Evolutionary conservation across 37 sponge, comb jelly and placozoan genomes (phyloP).

Genomic region (Petrosia ficiformis): DNA sequence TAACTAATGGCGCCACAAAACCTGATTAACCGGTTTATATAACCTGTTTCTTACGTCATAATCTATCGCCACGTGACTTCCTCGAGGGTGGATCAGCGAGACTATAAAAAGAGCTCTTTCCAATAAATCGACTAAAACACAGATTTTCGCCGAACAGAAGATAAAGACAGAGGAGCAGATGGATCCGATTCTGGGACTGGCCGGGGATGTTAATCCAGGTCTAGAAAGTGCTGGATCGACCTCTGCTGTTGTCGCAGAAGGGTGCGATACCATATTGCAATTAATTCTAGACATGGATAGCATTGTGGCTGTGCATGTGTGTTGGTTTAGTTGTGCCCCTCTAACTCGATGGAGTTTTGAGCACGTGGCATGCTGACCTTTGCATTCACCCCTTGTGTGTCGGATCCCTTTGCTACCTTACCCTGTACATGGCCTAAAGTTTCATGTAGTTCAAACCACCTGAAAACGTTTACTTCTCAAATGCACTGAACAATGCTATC

Average conservation of each 20-base stretch:
- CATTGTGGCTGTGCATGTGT: not conserved
- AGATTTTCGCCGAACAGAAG: conserved; percentile 31
- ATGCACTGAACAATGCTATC: too few species aligned
- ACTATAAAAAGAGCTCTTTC: conserved; percentile 35
- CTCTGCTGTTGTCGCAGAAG: conserved; percentile 67
- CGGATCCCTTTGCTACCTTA: too few species aligned
- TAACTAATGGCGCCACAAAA: conserved; percentile 29
- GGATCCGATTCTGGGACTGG: conserved; percentile 49
- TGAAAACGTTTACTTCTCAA: too few species aligned
- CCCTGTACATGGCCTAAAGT: too few species aligned
- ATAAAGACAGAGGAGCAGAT: conserved; percentile 20
- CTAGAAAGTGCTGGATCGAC: conserved; percentile 56
- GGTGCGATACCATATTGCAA: conserved; percentile 47
- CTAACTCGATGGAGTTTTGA: not conserved
- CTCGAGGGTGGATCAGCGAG: not conserved
- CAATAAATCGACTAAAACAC: not conserved
- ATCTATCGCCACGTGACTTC: conserved; percentile 41
- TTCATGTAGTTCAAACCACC: too few species aligned
- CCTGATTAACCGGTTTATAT: conserved; percentile 44
- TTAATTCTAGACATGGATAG: conserved; percentile 17
- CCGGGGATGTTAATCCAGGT: conserved; percentile 41
- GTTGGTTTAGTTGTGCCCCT: not conserved
- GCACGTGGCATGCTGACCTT: not conserved
- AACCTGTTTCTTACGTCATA: not conserved
- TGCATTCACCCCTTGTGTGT: too few species aligned